Conservation (phyloP, 2,888 invertebrate species). For the Xestia ashworthii region DNA sequence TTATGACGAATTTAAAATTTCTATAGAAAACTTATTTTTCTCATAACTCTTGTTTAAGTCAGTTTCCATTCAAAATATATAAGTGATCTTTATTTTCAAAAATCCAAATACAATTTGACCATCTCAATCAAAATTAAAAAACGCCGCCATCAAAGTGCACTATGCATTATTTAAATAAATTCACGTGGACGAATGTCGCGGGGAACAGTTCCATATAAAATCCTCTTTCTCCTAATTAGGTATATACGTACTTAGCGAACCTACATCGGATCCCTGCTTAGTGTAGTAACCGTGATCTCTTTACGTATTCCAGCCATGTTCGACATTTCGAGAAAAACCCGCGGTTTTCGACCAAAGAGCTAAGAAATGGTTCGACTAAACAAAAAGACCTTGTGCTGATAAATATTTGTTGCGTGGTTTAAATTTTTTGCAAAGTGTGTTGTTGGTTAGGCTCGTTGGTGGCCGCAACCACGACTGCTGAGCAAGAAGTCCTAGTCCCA, state of each 20-base stretch:
- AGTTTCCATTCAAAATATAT: too few relatives aligned
- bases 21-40: too few relatives aligned
- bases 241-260: constrained; percentile 60
- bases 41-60: too few relatives aligned
- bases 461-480: too few relatives aligned
- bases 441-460: background rate
- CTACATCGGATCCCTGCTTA: constrained; percentile 64
- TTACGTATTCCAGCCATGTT: constrained; percentile 82
- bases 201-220: constrained; percentile 27
- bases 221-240: constrained; percentile 65
- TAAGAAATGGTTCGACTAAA: constrained; percentile 71
- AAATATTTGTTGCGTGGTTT: constrained; percentile 42
- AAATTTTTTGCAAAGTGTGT: constrained; percentile 1
- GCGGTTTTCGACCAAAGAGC: constrained; percentile 55
- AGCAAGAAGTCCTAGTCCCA: too few relatives aligned
- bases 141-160: too few relatives aligned
- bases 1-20: too few relatives aligned
- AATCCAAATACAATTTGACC: too few relatives aligned
- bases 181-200: too few relatives aligned
- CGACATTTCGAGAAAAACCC: constrained; percentile 49
- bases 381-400: constrained; percentile 59
- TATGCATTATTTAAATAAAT: too few relatives aligned
- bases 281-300: constrained; percentile 75
- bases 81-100: too few relatives aligned
- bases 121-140: too few relatives aligned